phyloP scores from a whole-genome alignment of 92 coral and sea anemone species.

The Zoanthus sociatus region DNA sequence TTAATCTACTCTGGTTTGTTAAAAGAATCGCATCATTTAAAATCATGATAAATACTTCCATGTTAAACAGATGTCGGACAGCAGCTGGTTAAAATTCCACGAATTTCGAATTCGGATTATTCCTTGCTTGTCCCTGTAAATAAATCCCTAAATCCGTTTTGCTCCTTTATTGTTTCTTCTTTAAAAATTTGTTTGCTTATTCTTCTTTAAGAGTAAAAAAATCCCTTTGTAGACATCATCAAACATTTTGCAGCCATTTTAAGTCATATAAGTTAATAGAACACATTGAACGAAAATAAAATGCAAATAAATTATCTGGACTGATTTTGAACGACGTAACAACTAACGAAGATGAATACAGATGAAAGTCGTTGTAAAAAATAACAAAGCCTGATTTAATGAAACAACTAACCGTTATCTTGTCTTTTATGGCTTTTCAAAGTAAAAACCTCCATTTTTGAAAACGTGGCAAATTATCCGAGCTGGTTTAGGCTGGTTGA shows the following conservation, averaged over 20 bases:
- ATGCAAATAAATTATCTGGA: slow-evolving; percentile 10
- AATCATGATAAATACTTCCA: slow-evolving; percentile 74
- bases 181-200: background rate
- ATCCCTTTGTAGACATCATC: background rate
- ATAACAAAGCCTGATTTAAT: background rate
- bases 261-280: slow-evolving; percentile 31
- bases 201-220: background rate
- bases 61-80: slow-evolving; percentile 84
- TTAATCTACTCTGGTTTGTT: slow-evolving; percentile 42
- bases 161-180: background rate
- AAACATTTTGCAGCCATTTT: slow-evolving; percentile 9
- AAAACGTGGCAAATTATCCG: slow-evolving; percentile 43
- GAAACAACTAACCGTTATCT: slow-evolving; percentile 31
- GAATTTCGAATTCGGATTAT: slow-evolving; percentile 2
- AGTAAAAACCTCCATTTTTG: background rate
- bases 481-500: slow-evolving; percentile 28
- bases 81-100: slow-evolving; percentile 37
- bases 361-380: background rate
- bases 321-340: background rate
- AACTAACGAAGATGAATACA: background rate
- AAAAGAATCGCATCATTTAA: slow-evolving; percentile 24
- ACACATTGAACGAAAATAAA: slow-evolving; percentile 14
- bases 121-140: background rate
- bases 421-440: slow-evolving; percentile 5
- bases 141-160: background rate